Base-by-base conservation (phyloP, 2,113 vertebrate genomes). In the Syrrhaptes paradoxus region DNA sequence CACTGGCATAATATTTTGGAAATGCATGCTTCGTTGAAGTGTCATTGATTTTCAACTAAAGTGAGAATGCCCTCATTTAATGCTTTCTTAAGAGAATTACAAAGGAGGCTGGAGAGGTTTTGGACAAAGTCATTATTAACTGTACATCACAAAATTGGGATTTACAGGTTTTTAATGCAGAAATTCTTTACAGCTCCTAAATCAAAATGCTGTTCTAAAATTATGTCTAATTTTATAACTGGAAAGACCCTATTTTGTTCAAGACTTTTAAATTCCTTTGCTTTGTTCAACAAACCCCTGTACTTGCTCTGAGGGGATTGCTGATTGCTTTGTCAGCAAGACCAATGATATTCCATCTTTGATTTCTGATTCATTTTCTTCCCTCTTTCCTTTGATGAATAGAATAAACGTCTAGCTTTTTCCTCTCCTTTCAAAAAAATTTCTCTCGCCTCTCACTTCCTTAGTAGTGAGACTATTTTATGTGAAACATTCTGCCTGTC, bases 21-120 rank as follows among this genome's bases (percentile, higher is more conserved):
- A 96, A 97, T 95, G 85, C 84, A 96, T 96, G 97, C 96, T 97
- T 97, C 96, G 92, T 96, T 98, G 97, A 97, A 97, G 93, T 94
- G 87, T 93, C 97, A 98, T 98, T 98, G 97, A 98, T 98, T 98
- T 98, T 97, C 96, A 97, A 93, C 96, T 97, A 96, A 97, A 98
- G 90, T 89, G 85, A 98, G 98, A 96, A 98, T 97, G 92, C 92
- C 95, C 95, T 98, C 86, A 96, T 97, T 98, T 98, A 97, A 96
- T 96, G 92, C 92, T 97, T 97, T 98, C 97, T 97, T 95, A 97
- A 97, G 94, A 97, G 95, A 97, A 97, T 97, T 97, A 97, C 77
- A 96, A 81, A 85, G 57, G 76, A 96, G 77, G 76, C 81, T 98
- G 96, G 95, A 98, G 96, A 96, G 86, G 67, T 67, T 96, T 97